phyloP scores from a whole-genome alignment of 2,888 invertebrate species.

The Coelinius sp. region DNA sequence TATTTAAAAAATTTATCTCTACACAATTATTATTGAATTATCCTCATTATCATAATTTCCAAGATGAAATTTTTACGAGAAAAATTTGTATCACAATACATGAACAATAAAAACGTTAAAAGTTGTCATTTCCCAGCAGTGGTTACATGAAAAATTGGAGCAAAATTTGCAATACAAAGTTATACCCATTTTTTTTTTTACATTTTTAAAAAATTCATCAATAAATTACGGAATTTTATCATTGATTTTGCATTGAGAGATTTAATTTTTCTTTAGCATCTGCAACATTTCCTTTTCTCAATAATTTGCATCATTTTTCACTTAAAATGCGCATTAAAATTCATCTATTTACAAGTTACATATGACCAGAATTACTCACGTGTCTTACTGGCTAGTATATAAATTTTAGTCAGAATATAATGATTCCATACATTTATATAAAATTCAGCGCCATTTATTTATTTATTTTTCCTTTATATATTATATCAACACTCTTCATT shows the following conservation, averaged over 20 bases:
- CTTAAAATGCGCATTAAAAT: constrained; percentile 36
- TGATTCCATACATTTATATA: constrained; percentile 48
- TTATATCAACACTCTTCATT: constrained; percentile 61
- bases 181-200: constrained; percentile 32
- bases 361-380: constrained; percentile 68
- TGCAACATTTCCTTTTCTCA: constrained; percentile 21
- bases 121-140: constrained; percentile 16
- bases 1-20: constrained; percentile 16
- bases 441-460: constrained; percentile 63
- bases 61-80: neutral
- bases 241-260: constrained; percentile 37
- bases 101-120: constrained; percentile 21
- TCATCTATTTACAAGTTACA: constrained; percentile 53
- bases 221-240: constrained; percentile 7
- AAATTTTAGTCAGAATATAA: constrained; percentile 54
- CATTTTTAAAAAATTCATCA: constrained; percentile 24
- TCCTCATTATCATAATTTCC: neutral
- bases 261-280: constrained; percentile 32
- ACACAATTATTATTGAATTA: neutral
- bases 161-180: constrained; percentile 29
- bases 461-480: constrained; percentile 49
- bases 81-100: constrained; percentile 16
- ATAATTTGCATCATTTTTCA: constrained; percentile 36
- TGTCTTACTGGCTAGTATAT: constrained; percentile 59
- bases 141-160: constrained; percentile 31